Percentiles rank a stretch among this genome's conserved stretches.
Conservation (phyloP, 2,888 invertebrate genomes). For the Trypoxylon attenuatum region DNA sequence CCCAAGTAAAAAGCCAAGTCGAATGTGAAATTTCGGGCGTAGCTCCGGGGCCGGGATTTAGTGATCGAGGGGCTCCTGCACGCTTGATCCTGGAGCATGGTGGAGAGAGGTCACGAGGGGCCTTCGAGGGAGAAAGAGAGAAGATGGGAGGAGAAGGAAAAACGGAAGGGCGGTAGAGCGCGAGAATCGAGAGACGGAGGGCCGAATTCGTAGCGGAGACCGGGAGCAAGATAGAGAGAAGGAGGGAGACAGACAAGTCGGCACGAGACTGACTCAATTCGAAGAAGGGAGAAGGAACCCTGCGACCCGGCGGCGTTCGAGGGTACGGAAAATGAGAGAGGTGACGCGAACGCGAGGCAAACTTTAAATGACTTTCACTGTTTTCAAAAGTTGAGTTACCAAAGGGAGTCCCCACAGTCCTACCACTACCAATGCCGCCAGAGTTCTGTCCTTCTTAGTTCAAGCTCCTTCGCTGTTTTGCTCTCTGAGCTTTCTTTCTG, state of each 20-base stretch:
- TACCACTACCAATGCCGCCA: neutral
- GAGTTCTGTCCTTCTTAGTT: slow-evolving; percentile 12
- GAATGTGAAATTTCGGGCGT: slow-evolving; percentile 57
- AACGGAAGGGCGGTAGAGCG: slow-evolving; percentile 15
- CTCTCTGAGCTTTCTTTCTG: slow-evolving; percentile 2
- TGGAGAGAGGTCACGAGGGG: slow-evolving; percentile 39
- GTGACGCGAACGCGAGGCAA: slow-evolving; percentile 58
- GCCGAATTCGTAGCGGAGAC: slow-evolving; percentile 1
- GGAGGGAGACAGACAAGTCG: slow-evolving; percentile 13
- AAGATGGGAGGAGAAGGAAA: slow-evolving; percentile 2
- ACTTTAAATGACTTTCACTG: slow-evolving; percentile 70
- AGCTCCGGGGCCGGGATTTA: slow-evolving; percentile 48
- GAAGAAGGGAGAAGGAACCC: slow-evolving; percentile 33
- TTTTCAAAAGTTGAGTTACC: slow-evolving; percentile 66
- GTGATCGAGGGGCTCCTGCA: slow-evolving; percentile 49
- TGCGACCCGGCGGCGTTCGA: slow-evolving; percentile 38
- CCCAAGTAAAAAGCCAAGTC: slow-evolving; percentile 58
- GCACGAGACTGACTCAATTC: slow-evolving; percentile 23
- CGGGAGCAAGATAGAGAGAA: neutral
- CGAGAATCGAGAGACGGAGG: neutral
- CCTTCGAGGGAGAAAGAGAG: slow-evolving; percentile 5
- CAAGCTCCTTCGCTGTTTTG: neutral
- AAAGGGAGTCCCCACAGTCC: slow-evolving; percentile 56
- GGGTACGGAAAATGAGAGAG: slow-evolving; percentile 60
- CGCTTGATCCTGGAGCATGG: slow-evolving; percentile 53